These are phyloP conservation scores for Leucoraja erinaceus DNA, from an alignment of 2,113 vertebrate genomes.

Conservation along the genomic window DNA sequence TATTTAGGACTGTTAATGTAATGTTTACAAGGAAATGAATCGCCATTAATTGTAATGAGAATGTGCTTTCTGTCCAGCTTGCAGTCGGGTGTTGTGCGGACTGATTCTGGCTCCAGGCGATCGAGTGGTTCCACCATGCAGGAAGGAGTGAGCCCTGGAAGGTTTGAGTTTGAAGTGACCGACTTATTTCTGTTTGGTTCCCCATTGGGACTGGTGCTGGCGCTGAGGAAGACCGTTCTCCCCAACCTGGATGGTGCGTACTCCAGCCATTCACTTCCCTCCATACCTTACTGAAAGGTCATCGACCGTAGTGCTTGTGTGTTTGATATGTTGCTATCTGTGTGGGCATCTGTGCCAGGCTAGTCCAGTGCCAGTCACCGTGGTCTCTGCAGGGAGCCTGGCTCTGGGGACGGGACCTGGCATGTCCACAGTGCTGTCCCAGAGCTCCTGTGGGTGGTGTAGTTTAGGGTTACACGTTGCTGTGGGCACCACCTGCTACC, in stretches of 20 bases:
- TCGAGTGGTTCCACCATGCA: constrained; percentile 85
- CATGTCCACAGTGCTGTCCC: no score
- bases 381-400: no score
- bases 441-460: no score
- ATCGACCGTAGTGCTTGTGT: background rate
- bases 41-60: no score
- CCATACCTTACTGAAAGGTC: background rate
- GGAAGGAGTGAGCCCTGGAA: constrained; percentile 69
- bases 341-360: no score
- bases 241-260: constrained; percentile 81
- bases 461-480: no score
- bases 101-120: constrained; percentile 68
- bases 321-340: background rate
- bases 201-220: constrained; percentile 86
- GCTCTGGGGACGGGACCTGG: no score
- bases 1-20: background rate
- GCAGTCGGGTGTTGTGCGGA: constrained; percentile 78
- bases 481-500: no score
- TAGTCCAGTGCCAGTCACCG: no score
- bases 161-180: constrained; percentile 87
- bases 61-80: constrained; percentile 59
- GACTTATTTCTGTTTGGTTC: constrained; percentile 97
- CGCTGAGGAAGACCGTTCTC: constrained; percentile 87
- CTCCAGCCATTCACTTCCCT: background rate
- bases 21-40: background rate